A percentile compares a stretch with the other conserved stretches of the same genome.
Evolutionary conservation across 2,113 vertebrate genomes (phyloP).

Genomic region (Isichthys henryi): DNA sequence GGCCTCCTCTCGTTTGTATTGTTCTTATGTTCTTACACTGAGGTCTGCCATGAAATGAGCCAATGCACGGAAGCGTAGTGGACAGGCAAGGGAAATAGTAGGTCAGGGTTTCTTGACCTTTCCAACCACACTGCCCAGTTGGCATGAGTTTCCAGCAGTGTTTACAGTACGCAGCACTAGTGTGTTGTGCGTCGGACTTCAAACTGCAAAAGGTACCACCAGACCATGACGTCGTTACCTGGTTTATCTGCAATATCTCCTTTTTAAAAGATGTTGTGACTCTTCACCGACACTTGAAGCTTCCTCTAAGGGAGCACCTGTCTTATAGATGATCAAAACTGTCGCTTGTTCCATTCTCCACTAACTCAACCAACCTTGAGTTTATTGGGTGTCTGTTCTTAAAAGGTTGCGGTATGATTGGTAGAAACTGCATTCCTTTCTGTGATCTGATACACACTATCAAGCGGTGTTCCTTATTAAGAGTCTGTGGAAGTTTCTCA

Average conservation of each 20-base stretch:
- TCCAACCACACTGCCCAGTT: background rate
- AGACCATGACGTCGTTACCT: no score
- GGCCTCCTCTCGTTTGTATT: no score
- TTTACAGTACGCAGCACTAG: background rate
- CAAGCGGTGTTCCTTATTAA: no score
- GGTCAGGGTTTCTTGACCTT: background rate
- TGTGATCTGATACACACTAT: no score
- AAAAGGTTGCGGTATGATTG: no score
- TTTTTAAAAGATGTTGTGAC: background rate
- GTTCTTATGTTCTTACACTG: background rate
- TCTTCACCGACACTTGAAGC: background rate
- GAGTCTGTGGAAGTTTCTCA: no score
- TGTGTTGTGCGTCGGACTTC: background rate
- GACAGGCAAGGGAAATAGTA: background rate
- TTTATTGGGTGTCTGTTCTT: no score
- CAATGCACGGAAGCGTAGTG: background rate
- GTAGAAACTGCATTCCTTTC: no score
- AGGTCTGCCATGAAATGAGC: conserved; percentile 10
- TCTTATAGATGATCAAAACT: background rate
- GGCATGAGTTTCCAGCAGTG: background rate
- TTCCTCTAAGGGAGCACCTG: background rate
- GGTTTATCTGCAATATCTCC: background rate
- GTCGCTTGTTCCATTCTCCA: background rate
- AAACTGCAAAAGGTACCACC: no score
- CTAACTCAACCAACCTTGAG: background rate